Evolutionary conservation across 2,888 invertebrate genomes (phyloP).

Genomic region (Siphlonurus alternatus): DNA sequence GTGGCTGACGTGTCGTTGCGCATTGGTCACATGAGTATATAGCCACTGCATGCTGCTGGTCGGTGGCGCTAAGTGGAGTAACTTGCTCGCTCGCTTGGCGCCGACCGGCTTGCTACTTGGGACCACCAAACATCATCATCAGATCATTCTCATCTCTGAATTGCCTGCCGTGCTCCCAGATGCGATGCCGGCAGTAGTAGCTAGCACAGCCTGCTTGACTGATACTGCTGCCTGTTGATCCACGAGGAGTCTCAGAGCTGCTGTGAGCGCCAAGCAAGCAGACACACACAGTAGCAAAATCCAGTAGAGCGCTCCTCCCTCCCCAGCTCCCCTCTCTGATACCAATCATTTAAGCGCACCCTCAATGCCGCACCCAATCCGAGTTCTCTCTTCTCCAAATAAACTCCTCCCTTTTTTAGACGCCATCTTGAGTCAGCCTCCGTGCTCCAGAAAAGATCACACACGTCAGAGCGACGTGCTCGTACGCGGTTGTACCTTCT

Average conservation of each 20-base stretch:
- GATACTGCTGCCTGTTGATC: neutral
- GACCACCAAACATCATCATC: too few relatives aligned
- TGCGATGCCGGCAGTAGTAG: too few relatives aligned
- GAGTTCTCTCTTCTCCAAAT: neutral
- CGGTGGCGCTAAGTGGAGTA: too few relatives aligned
- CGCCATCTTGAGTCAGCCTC: neutral
- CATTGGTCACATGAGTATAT: too few relatives aligned
- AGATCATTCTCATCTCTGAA: too few relatives aligned
- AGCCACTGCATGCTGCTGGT: too few relatives aligned
- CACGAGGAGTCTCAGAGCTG: neutral
- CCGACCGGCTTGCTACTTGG: too few relatives aligned
- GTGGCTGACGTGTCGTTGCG: too few relatives aligned
- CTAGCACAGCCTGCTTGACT: neutral
- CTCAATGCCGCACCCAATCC: neutral
- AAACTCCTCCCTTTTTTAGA: neutral
- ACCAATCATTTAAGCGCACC: neutral
- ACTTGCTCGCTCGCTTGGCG: too few relatives aligned
- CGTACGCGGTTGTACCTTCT: neutral
- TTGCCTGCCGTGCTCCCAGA: too few relatives aligned
- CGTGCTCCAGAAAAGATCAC: neutral
- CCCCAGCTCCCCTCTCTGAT: neutral
- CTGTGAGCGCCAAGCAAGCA: neutral
- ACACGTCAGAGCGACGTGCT: neutral
- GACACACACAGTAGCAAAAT: too few relatives aligned
- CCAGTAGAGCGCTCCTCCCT: neutral